Base-by-base conservation (phyloP, 2,888 invertebrate species). In the Homarus gammarus region DNA sequence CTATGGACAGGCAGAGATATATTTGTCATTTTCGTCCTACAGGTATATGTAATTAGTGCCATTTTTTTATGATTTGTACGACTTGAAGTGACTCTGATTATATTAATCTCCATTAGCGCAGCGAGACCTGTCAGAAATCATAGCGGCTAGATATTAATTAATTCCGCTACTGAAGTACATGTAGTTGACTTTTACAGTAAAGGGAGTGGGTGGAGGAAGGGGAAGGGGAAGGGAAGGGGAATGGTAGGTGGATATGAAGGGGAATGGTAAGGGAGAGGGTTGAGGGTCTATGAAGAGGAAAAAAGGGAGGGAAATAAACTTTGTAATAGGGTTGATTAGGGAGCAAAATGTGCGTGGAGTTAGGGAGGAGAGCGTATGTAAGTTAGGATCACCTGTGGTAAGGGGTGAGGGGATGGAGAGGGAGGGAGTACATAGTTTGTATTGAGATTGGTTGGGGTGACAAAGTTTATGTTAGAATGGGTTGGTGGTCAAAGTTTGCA, bases 21-120 rank as follows among this genome's bases (percentile, higher is more conserved):
- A 75, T 84, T 84, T 84, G 84, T 84, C 84, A 84, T 84, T 75
- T 75, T 84, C 75, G n/a, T 44, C 49, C 31, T 33, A 75, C 64
- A 84, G 84, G 84, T 84, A 38, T 15, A 56, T 61, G 75, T 75
- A 84, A 84, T 84, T 75, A 84, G 61, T 31, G 84, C 8, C 56
- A 61, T 75, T 75, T 61, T n/a, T 40, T 84, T 77, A 84, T 75
- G 31, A 56, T 61, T 75, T 44, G 36, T 31, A 31, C 72, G 44
- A 70, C 72, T 70, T 51, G 36, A 27, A 36, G 33, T 51, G 72
- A 70, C 72, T 51, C 83, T 83, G 83, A 83, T 83, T 72, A 83
- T 83, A 83, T 83, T 83, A 70, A 12, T 83, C 83, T 72, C 72
- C 83, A 83, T 83, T 83, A 83, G 36, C 83, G 15, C 83, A 72